Base-by-base conservation (phyloP, 2,113 vertebrate species). In the Catharus minimus region DNA sequence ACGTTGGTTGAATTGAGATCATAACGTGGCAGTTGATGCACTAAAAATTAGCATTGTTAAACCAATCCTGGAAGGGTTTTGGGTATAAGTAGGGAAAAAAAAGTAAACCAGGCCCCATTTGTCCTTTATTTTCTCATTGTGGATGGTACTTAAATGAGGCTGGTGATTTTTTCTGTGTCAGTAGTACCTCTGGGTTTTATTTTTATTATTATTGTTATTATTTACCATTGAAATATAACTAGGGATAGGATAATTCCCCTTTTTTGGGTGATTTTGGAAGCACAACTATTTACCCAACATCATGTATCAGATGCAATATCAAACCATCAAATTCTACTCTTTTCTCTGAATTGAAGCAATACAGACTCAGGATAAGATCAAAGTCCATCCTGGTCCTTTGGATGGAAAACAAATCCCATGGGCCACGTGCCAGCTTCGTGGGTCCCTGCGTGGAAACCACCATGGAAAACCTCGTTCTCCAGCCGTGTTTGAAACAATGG, bases 21-120 rank as follows among this genome's bases (percentile, higher is more conserved):
- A 0, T n/a, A 17, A 23, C 0, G 0, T 11, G 41, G 69, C 15
- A 8, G n/a, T 38, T 47, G 47, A 9, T 44, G 43, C 6, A n/a
- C 58, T 79, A 13, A 58, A 33, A 81, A 8, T 67, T 19, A 78
- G 61, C 1, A 0, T 66, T 73, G 33, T 39, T 77, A n/a, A 50
- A 18, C 74, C 5, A 3, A 18, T 78, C 24, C 57, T 10, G 2
- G 27, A 1, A 11, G 8, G 4, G 5, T 30, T 53, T 32, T 14
- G 58, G 8, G 19, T 39, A 2, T 27, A 44, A 53, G 52, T 23
- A 49, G 20, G 7, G 80, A 12, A 53, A 36, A 53, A 53, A 77
- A 87, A 13, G 13, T 73, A 68, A 76, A 47, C 17, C 15, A 36
- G 36, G 27, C 7, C 52, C 10, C 33, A 2, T 38, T 91, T 91